These are phyloP conservation scores for Drosophila kanapiae DNA, from an alignment of 1,140 invertebrate genomes.

Conservation along the genomic window DNA sequence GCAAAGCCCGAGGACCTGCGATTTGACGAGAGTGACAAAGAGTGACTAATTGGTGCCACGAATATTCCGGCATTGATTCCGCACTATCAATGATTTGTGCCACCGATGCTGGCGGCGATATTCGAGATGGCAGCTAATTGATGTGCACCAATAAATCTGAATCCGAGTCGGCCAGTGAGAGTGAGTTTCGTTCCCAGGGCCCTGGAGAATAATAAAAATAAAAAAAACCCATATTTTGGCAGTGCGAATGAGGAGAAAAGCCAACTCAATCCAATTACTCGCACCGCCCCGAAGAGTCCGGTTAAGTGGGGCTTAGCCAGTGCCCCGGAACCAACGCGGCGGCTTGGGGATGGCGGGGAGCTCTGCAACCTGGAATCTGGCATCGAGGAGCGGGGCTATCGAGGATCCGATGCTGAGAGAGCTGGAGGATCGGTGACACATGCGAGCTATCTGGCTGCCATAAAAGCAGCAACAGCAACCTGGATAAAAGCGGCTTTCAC, in stretches of 20 bases:
- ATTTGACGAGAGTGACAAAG: constrained; percentile 53
- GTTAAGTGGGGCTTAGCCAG: constrained; percentile 51
- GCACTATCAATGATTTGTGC: constrained; percentile 76
- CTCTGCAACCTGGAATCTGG: constrained; percentile 5
- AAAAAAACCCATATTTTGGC: constrained; percentile 29
- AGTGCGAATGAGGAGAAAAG: constrained; percentile 43
- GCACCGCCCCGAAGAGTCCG: constrained; percentile 42
- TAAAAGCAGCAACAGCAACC: constrained; percentile 75
- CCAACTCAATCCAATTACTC: constrained; percentile 52
- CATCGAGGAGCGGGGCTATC: constrained; percentile 17
- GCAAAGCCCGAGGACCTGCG: constrained; percentile 24
- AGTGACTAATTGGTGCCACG: constrained; percentile 70
- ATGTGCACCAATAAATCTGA: constrained; percentile 74
- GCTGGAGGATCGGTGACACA: constrained; percentile 62
- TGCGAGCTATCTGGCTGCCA: constrained; percentile 75
- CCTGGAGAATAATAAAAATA: constrained; percentile 5
- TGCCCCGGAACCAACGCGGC: constrained; percentile 29
- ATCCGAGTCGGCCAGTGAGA: constrained; percentile 13
- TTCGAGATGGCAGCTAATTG: constrained; percentile 63
- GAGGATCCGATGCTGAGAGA: constrained; percentile 22
- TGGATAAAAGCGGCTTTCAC: constrained; percentile 66
- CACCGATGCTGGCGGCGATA: constrained; percentile 49
- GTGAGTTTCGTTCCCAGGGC: constrained; percentile 24
- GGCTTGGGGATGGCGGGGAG: neutral
- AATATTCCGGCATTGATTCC: constrained; percentile 57